These are phyloP conservation scores for Metacarcinus magister DNA, from an alignment of 2,888 invertebrate genomes.

Conservation along the genomic window DNA sequence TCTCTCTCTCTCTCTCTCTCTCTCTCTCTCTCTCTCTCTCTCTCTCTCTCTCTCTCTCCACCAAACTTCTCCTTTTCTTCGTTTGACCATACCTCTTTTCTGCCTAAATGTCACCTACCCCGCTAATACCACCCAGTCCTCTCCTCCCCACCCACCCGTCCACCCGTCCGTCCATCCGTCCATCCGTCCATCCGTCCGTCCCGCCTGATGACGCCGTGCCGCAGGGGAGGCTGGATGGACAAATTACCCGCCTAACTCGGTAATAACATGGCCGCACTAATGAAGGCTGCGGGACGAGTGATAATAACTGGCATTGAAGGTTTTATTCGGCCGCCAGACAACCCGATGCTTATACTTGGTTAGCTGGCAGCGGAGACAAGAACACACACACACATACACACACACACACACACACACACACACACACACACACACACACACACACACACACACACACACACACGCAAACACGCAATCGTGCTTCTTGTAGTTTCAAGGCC, in stretches of 20 bases:
- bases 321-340: constrained; percentile 15
- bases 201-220: neutral
- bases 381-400: constrained; percentile 6
- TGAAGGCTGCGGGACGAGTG: neutral
- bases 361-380: neutral
- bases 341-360: neutral
- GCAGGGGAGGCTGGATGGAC: neutral
- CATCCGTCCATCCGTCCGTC: neutral
- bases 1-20: neutral
- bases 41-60: constrained; percentile 21
- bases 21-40: constrained; percentile 7
- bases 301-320: constrained; percentile 6
- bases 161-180: neutral
- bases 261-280: neutral
- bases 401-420: constrained; percentile 48
- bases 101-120: neutral
- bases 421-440: constrained; percentile 42
- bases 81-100: neutral
- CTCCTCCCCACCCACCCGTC: neutral
- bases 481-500: neutral
- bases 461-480: neutral
- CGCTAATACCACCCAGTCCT: neutral
- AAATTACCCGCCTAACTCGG: constrained; percentile 32
- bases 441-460: constrained; percentile 7
- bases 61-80: neutral